Evolutionary conservation across 1,140 invertebrate genomes (phyloP), one percentile per base, ranked within the genome.

Genomic region (Bursaphelenchus mucronatus): DNA sequence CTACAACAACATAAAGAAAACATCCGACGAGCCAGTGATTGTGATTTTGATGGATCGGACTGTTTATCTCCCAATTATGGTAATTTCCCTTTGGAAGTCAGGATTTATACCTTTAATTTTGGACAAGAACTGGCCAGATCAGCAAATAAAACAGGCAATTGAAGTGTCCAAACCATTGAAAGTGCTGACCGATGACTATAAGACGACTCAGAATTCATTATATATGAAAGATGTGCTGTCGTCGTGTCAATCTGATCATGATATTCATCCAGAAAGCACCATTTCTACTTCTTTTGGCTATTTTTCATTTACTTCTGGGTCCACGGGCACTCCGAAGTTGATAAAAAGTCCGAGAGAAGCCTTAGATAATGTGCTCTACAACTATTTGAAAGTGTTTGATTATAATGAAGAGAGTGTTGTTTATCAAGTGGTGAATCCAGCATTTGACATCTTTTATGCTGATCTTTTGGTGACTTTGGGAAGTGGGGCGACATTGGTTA

Each of bases 391-490:
- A n/a, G 13, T 51, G 30, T 70, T 69, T 52, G 9, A 8, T 40
- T 46, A 53, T 9, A 15, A 43, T 9, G 6, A 15, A 0, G 41
- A 63, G n/a, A 64, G 39, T 47, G 44, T 51, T 13, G 68, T 69
- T 45, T 69, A 69, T 51, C 66, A 69, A 45, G 68, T 69, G 15
- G 68, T 69, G 10, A 69, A 68, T 61, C 50, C 55, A 8, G 67
- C 68, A 6, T 69, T 69, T 50, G 68, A 69, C 57, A 69, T 69
- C n/a, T 69, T 69, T 17, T 63, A 70, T 45, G 66, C 66, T n/a
- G 66, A 68, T 19, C 1, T 58, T 0, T 9, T 58, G 9, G 11
- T 44, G 10, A 8, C 46, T 40, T 52, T 68, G 56, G 45, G 9
- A 4, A 70, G 59, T 19, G 66, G 66, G 3, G 41, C 15, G 13